Conservation (phyloP, 2,797 vertebrate species). For the Microctenopoma stevenorrisi region DNA sequence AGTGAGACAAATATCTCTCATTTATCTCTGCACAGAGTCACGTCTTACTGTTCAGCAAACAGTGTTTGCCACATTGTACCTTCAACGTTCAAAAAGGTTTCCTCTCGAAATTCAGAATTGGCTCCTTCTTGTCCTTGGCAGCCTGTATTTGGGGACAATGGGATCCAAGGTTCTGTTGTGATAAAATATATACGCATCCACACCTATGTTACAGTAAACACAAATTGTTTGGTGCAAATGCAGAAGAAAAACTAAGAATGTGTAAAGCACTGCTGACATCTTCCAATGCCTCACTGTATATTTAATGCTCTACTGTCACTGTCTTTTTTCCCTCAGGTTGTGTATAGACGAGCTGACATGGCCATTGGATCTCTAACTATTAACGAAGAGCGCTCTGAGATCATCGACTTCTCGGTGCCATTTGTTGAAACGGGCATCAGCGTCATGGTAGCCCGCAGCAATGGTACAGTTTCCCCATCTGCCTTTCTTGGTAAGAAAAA, state of each 20-base stretch:
- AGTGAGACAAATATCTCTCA: slow-evolving; percentile 35
- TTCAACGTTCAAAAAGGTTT: slow-evolving; percentile 18
- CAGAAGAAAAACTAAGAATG: slow-evolving; percentile 9
- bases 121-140: slow-evolving; percentile 8
- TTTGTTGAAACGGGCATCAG: slow-evolving; percentile 99
- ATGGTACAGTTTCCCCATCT: slow-evolving; percentile 95
- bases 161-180: slow-evolving; percentile 13
- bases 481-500: slow-evolving; percentile 92
- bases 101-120: slow-evolving; percentile 42
- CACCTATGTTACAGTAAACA: neutral
- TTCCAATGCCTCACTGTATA: neutral
- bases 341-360: slow-evolving; percentile 96
- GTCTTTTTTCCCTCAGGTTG: slow-evolving; percentile 84
- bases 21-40: slow-evolving; percentile 38
- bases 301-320: neutral
- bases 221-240: slow-evolving; percentile 3
- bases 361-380: slow-evolving; percentile 98
- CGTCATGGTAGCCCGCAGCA: slow-evolving; percentile 97
- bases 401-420: slow-evolving; percentile 97
- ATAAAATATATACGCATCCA: slow-evolving; percentile 6
- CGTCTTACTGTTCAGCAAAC: neutral
- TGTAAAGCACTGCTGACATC: neutral
- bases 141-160: slow-evolving; percentile 10
- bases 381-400: slow-evolving; percentile 97
- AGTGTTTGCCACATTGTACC: slow-evolving; percentile 19